Percentiles rank a stretch among this genome's conserved stretches.
phyloP scores from a whole-genome alignment of 2,888 invertebrate genomes.

The Bembecia ichneumoniformis region DNA sequence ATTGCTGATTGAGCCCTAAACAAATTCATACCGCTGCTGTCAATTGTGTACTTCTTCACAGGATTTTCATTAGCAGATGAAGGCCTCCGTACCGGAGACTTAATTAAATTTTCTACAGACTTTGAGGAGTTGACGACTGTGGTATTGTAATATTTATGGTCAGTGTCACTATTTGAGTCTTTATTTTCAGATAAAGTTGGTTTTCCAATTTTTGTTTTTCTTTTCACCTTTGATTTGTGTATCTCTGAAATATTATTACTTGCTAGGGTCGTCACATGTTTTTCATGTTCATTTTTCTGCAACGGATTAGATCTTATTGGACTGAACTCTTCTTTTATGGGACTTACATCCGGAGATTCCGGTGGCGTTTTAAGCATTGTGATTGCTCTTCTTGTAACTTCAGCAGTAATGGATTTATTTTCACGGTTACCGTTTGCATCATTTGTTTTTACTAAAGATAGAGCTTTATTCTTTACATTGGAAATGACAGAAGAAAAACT shows the following conservation, averaged over 20 bases:
- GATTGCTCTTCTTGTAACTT: constrained; percentile 40
- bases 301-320: constrained; percentile 4
- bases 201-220: neutral
- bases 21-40: constrained; percentile 19
- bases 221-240: neutral
- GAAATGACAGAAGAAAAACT: constrained; percentile 60
- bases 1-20: constrained; percentile 34
- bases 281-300: neutral
- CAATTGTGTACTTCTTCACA: constrained; percentile 23
- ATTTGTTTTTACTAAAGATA: constrained; percentile 60
- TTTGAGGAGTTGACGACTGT: constrained; percentile 28
- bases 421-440: constrained; percentile 31
- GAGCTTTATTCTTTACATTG: constrained; percentile 67
- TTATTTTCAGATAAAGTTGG: constrained; percentile 10
- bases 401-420: constrained; percentile 25
- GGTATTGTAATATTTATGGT: constrained; percentile 27
- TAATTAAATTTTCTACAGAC: constrained; percentile 43
- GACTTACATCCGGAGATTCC: constrained; percentile 36
- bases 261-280: neutral
- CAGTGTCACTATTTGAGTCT: constrained; percentile 27
- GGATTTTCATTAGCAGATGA: constrained; percentile 29
- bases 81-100: constrained; percentile 50
- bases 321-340: constrained; percentile 16
- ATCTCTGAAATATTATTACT: neutral
- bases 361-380: constrained; percentile 45